Base-by-base conservation (phyloP, 2,888 invertebrate species). In the Serrognathus titanus region DNA sequence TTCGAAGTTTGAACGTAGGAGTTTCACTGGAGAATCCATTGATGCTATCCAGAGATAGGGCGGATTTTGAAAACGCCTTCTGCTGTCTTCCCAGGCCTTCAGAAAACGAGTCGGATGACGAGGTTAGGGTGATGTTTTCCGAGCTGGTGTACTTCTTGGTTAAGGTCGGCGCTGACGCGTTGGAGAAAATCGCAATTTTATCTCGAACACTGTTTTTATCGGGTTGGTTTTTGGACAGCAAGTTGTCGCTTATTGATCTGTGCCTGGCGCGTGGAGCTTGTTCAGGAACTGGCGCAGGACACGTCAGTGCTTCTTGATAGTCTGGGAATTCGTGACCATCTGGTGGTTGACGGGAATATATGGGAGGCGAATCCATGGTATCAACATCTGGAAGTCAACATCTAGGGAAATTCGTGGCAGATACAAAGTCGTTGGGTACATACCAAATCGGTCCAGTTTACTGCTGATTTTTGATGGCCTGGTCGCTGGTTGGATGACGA, bases 151-250 rank as follows among this genome's bases (percentile, higher is more conserved):
- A 59, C 39, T 51, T 56, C 12, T 59, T 59, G 31, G 47, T 46
- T 35, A 59, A 53, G 4, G 35, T 79, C 51, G 81, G 66, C 35
- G 75, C 73, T 59, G 80, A 79, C 39, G 75, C 78, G 67, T 58
- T 76, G 76, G 91, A 90, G 77, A 92, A 92, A 88, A 92, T 90
- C 56, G 92, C 92, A 68, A 92, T 92, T 79, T 92, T 92, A 72
- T 92, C 92, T 69, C 88, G 85, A 53, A 92, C 91, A 69, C 90
- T 91, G 20, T 59, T 59, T 47, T 31, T 46, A 31, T 48, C 53
- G 2, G 57, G 48, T 36, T 50, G 46, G 35, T 48, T 49, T 59
- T 53, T 51, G 13, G 43, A 39, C 24, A 31, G 24, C 24, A 31
- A 31, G 24, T 31, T 31, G 36, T 43, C 48, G 53, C 61, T 48